Evolutionary conservation across 2,797 vertebrate species (phyloP).

Genomic region (Onychomys arenicola): DNA sequence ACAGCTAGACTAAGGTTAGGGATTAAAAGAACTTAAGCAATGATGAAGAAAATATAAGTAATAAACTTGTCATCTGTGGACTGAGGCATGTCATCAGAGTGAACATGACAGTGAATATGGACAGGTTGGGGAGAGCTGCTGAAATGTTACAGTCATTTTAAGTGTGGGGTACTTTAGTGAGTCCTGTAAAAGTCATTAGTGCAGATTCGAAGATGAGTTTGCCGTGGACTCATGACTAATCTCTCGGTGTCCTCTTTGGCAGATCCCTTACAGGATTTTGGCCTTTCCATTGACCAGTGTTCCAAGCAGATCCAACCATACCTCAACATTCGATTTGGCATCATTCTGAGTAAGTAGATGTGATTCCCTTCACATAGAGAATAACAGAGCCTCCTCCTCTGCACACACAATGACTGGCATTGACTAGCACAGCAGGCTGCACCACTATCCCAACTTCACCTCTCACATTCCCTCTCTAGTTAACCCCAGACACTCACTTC

Average conservation of each 20-base stretch:
- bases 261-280: constrained; percentile 89
- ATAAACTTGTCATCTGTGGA: not conserved
- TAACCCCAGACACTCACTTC: not conserved
- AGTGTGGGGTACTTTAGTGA: not conserved
- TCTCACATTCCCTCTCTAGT: not conserved
- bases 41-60: not conserved
- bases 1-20: not conserved
- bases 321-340: constrained; percentile 82
- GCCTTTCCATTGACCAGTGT: constrained; percentile 86
- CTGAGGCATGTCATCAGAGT: not conserved
- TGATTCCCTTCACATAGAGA: not conserved
- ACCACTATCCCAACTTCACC: too few relatives aligned
- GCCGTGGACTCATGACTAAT: not conserved
- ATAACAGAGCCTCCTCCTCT: not conserved
- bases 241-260: constrained; percentile 73
- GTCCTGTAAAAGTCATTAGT: not conserved
- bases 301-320: constrained; percentile 61
- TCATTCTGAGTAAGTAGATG: constrained; percentile 86
- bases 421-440: not conserved
- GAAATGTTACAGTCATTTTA: rapidly evolving
- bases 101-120: rapidly evolving
- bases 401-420: too few relatives aligned
- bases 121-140: not conserved
- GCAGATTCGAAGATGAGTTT: not conserved
- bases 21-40: not conserved